These are phyloP conservation scores for Callocephalon fimbriatum DNA, from an alignment of 2,113 vertebrate genomes.

Conservation along the genomic window DNA sequence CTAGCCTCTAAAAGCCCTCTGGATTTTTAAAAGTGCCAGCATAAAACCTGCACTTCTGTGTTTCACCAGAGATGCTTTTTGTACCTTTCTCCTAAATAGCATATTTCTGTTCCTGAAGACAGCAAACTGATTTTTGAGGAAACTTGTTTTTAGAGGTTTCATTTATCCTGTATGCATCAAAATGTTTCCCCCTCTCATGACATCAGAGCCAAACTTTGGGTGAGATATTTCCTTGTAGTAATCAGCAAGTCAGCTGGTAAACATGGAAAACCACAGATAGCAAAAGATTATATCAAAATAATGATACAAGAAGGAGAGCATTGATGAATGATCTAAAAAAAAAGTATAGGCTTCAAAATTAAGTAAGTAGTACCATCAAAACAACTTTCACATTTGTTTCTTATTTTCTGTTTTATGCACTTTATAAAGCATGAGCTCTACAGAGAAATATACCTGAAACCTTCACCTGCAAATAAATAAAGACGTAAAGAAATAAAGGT, in stretches of 20 bases:
- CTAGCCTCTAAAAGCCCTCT: background rate
- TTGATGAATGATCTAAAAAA: background rate
- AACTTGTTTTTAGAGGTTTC: slow-evolving; percentile 62
- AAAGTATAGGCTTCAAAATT: background rate
- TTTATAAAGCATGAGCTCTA: slow-evolving; percentile 5
- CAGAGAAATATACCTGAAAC: slow-evolving; percentile 33
- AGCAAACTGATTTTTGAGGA: slow-evolving; percentile 43
- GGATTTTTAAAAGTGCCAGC: background rate
- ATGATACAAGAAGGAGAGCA: background rate
- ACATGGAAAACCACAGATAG: slow-evolving; percentile 38
- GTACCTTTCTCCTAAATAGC: slow-evolving; percentile 22
- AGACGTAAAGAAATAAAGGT: background rate
- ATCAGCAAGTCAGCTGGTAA: slow-evolving; percentile 47
- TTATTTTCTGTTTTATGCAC: slow-evolving; percentile 21
- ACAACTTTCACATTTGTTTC: background rate
- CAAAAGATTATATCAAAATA: background rate
- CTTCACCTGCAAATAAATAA: background rate
- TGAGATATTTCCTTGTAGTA: slow-evolving; percentile 55
- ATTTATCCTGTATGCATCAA: slow-evolving; percentile 43
- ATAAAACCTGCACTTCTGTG: background rate
- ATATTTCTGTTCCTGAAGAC: slow-evolving; percentile 35
- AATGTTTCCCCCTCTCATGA: slow-evolving; percentile 8
- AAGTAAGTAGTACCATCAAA: background rate
- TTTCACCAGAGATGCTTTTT: slow-evolving; percentile 40
- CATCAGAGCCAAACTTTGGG: slow-evolving; percentile 54